phyloP scores from a whole-genome alignment of 2,797 vertebrate genomes.

The Varecia variegata region DNA sequence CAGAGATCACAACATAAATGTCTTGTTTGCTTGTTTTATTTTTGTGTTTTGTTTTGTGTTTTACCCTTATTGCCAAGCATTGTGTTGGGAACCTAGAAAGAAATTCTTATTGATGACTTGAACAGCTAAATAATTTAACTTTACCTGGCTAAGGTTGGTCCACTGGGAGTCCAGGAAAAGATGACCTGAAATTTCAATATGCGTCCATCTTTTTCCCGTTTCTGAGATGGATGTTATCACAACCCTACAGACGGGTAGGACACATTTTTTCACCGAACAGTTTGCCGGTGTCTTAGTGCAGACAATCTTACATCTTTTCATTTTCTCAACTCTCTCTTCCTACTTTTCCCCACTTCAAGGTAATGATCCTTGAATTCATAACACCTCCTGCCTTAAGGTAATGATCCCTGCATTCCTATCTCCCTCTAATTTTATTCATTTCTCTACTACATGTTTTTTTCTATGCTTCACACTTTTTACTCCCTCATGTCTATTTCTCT shows the following conservation, averaged over 20 bases:
- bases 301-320: background rate
- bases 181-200: background rate
- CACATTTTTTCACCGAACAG: background rate
- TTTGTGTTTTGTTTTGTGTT: background rate
- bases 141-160: background rate
- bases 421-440: conserved; percentile 49
- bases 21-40: background rate
- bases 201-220: background rate
- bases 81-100: background rate
- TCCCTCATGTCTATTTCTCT: conserved; percentile 7
- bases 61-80: background rate
- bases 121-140: background rate
- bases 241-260: background rate
- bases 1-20: background rate
- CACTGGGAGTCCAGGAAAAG: background rate
- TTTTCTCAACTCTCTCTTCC: background rate
- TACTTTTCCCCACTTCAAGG: background rate
- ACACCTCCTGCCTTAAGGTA: conserved; percentile 46
- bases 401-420: conserved; percentile 53
- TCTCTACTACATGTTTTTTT: background rate
- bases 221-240: background rate
- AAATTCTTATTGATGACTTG: background rate
- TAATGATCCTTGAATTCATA: conserved; percentile 65
- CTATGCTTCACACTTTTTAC: background rate
- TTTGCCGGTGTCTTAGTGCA: background rate